phyloP scores from a whole-genome alignment of 1,140 invertebrate species.

The Drosophila malerkotliana region DNA sequence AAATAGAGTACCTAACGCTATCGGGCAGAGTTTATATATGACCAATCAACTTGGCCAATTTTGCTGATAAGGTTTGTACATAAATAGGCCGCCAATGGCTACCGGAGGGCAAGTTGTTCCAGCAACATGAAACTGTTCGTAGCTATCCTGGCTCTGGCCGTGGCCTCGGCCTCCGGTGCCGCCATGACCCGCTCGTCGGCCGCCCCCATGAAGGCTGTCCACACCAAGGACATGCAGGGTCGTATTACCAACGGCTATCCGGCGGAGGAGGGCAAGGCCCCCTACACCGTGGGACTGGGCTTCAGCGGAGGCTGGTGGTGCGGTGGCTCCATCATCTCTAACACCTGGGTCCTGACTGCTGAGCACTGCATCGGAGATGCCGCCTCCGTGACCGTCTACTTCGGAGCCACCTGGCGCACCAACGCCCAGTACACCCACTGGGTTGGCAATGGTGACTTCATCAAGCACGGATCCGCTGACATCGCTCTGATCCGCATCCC shows the following conservation, averaged over 20 bases:
- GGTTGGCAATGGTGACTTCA: constrained; percentile 28
- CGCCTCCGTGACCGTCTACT: constrained; percentile 14
- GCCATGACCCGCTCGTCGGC: background rate
- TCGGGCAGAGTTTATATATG: constrained; percentile 14
- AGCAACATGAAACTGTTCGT: constrained; percentile 41
- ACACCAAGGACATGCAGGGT: constrained; percentile 32
- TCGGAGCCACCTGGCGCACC: constrained; percentile 17
- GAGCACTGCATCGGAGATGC: constrained; percentile 33
- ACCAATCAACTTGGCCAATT: background rate
- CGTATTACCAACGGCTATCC: constrained; percentile 36
- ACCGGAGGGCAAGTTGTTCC: constrained; percentile 11
- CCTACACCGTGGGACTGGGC: constrained; percentile 34
- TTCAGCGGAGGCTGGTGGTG: constrained; percentile 42
- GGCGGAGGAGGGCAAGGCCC: constrained; percentile 32
- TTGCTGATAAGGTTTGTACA: background rate
- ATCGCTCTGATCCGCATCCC: constrained; percentile 39
- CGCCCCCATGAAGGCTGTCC: constrained; percentile 4
- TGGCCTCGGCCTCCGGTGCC: constrained; percentile 20
- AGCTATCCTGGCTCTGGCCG: constrained; percentile 31
- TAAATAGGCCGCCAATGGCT: constrained; percentile 4
- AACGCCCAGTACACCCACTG: constrained; percentile 33
- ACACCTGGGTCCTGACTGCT: constrained; percentile 29
- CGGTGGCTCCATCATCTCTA: constrained; percentile 33
- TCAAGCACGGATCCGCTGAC: constrained; percentile 15
- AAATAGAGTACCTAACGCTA: too few relatives aligned